These are phyloP conservation scores for Zaprionus taronus DNA, from an alignment of 1,140 invertebrate species.

Conservation along the genomic window DNA sequence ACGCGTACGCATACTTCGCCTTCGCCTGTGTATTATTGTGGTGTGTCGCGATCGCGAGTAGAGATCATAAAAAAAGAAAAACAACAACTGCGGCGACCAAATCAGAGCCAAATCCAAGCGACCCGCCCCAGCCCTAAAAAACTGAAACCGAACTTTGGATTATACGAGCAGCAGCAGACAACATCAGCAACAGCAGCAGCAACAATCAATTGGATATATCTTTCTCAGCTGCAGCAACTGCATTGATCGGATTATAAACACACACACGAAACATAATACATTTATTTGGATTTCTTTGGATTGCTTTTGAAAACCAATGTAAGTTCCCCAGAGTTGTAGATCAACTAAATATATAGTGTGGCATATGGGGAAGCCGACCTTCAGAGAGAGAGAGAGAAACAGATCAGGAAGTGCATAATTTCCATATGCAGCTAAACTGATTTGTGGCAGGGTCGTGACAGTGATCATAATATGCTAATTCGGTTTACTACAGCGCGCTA, in stretches of 20 bases:
- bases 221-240: conserved; percentile 18
- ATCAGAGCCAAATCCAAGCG: conserved; percentile 40
- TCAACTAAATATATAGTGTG: conserved; percentile 6
- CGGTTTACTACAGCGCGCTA: neutral
- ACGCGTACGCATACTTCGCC: conserved; percentile 6
- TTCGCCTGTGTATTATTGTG: conserved; percentile 17
- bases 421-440: neutral
- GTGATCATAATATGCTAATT: conserved; percentile 1
- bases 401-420: conserved; percentile 11
- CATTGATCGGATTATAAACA: conserved; percentile 38
- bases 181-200: conserved; percentile 42
- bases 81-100: conserved; percentile 31
- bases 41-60: conserved; percentile 52
- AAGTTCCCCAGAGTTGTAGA: conserved; percentile 46
- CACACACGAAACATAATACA: conserved; percentile 5
- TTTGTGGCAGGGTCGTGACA: conserved; percentile 3
- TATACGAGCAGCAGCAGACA: conserved; percentile 36
- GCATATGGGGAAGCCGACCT: conserved; percentile 8
- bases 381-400: neutral
- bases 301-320: conserved; percentile 84
- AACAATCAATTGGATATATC: conserved; percentile 57
- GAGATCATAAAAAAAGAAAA: conserved; percentile 30
- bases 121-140: conserved; percentile 15
- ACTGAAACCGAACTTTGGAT: conserved; percentile 54
- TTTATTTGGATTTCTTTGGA: conserved; percentile 49